Evolutionary conservation across 23 tunicate genomes (phyloP), one percentile per base, ranked within the genome.

Genomic region (Styela clava): DNA sequence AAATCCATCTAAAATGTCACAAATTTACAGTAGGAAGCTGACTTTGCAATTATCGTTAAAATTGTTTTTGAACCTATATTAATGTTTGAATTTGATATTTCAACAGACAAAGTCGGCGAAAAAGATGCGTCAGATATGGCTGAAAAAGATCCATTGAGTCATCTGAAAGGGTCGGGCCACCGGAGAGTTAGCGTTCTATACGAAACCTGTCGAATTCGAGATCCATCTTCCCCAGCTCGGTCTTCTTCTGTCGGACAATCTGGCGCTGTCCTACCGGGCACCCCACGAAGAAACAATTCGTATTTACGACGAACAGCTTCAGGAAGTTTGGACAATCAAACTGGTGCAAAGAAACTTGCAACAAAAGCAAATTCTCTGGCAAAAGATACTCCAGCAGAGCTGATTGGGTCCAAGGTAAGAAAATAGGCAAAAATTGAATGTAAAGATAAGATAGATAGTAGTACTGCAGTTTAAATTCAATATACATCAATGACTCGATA

Each of bases 321-420:
- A 3, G 77, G 77, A 5, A n/a, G 37, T 65, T 65, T 27, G 29
- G 70, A 65, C 16, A 27, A 27, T 30, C 24, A 26, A 3, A 71
- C 32, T 3, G 34, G 77, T 3, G 23, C 37, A 21, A 30, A 31
- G 35, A 71, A 30, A 30, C 29, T 71, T 3, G 32, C 77, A 33
- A 44, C 56, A 44, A 44, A 44, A 44, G 56, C 56, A 12, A 44
- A 44, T 44, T 26, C 77, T 7, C 34, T 71, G 34, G 32, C 77
- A 3, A 32, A 34, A 33, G 77, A 71, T 3, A 71, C 35, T 5
- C 77, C 34, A 33, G 77, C 77, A 5, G 77, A 71, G 35, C 34
- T 71, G 35, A 71, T 71, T 2, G 77, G 77, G 16, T 33, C 77
- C 16, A 26, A 29, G 77, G 77, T 71, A 34, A 31, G 77, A 2